Base-by-base conservation (phyloP, 2,888 invertebrate genomes). In the Aethes cnicana region DNA sequence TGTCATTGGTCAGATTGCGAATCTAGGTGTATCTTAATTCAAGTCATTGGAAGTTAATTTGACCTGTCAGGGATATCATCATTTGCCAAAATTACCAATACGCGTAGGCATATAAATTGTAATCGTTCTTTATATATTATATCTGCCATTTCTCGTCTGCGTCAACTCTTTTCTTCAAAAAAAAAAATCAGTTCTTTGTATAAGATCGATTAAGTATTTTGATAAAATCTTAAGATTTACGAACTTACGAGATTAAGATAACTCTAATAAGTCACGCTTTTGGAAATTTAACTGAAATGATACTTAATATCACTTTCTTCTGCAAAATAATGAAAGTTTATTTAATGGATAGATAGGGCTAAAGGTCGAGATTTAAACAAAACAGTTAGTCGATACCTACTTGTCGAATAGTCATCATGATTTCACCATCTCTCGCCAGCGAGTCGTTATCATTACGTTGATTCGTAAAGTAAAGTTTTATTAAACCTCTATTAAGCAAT, bases 291-390 rank as follows among this genome's bases (percentile, higher is more conserved):
- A 14, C n/a, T 16, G 2, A 8, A 3, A 28, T 7, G 11, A 11
- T 7, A 11, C 12, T 36, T 36, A 11, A 17, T 23, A n/a, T 32
- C 23, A 6, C 39, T 39, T 47, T 32, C 47, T 25, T 35, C 26
- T 26, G 14, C 11, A 16, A 25, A 26, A 26, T 39, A 33, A 35
- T 49, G 16, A 47, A 28, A 36, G 9, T 9, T 20, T 36, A 21
- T 20, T 36, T 20, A 18, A 25, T 46, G 9, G 17, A 46, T 12
- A 18, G 33, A 35, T 43, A 25, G 17, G 25, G 44, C 44, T 23
- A 33, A 41, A 35, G 44, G 44, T 44, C 44, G 33, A 33, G 12
- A 23, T 25, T 16, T 25, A 17, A 14, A 28, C 30, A 25, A 44
- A 6, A 28, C 11, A 23, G n/a, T 25, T 35, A 35, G 17, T 17